Conservation (phyloP, 2,888 invertebrate genomes). For the Gasteruption jaculator region DNA sequence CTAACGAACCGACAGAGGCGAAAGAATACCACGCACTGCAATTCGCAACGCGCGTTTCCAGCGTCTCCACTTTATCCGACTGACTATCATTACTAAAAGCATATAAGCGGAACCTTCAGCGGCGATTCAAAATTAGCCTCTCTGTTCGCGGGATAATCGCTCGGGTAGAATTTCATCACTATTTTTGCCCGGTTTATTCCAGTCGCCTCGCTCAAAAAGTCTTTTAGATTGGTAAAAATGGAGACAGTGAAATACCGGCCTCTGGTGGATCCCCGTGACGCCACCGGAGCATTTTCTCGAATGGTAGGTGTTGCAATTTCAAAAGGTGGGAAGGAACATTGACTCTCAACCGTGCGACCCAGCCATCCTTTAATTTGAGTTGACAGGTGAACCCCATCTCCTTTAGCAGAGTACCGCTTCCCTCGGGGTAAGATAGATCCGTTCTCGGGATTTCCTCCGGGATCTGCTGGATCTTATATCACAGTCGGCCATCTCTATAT, state of each 20-base stretch:
- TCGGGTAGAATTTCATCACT: constrained; percentile 4
- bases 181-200: not conserved
- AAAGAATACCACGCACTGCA: constrained; percentile 27
- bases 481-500: constrained; percentile 50
- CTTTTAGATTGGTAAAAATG: too few species aligned
- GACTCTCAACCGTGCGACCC: constrained; percentile 36
- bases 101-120: constrained; percentile 6
- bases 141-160: constrained; percentile 3
- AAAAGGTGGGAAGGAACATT: too few species aligned
- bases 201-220: too few species aligned
- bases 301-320: too few species aligned
- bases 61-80: too few species aligned
- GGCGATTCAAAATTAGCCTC: constrained; percentile 8
- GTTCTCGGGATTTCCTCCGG: constrained; percentile 52
- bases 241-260: too few species aligned
- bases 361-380: constrained; percentile 58
- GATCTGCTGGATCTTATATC: constrained; percentile 51
- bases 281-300: too few species aligned
- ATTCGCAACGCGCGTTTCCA: constrained; percentile 35
- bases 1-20: constrained; percentile 34
- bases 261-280: too few species aligned
- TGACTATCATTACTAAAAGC: too few species aligned
- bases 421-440: constrained; percentile 52
- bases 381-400: constrained; percentile 56
- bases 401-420: too few species aligned